Percentiles rank a stretch among this genome's conserved stretches.
These are phyloP conservation scores for Montipora efflorescens DNA, from an alignment of 64 coral and sea anemone species.

Conservation along the genomic window DNA sequence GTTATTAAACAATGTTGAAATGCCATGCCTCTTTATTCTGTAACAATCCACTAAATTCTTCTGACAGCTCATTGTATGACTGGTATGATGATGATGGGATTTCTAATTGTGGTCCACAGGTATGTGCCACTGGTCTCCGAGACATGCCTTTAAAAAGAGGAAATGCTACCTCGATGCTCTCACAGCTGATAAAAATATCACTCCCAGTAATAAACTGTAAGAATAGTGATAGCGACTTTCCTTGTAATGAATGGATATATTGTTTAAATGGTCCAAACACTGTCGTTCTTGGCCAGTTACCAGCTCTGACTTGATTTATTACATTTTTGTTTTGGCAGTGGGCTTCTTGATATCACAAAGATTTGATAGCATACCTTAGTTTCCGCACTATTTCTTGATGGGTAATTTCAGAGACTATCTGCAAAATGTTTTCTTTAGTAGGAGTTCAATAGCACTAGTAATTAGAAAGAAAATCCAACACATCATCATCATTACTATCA, in stretches of 20 bases:
- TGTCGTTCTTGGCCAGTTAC: conserved; percentile 47
- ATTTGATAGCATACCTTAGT: conserved; percentile 64
- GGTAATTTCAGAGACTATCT: conserved; percentile 55
- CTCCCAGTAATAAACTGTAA: conserved; percentile 90
- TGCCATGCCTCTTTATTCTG: conserved; percentile 66
- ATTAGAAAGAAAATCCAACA: conserved; percentile 42
- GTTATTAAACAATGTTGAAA: conserved; percentile 52
- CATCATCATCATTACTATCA: conserved; percentile 41
- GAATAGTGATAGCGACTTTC: conserved; percentile 39
- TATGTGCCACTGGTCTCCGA: conserved; percentile 74
- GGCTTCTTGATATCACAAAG: conserved; percentile 70
- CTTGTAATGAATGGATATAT: conserved; percentile 66
- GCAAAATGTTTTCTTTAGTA: conserved; percentile 29
- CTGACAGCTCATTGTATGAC: conserved; percentile 77
- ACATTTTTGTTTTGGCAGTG: conserved; percentile 69
- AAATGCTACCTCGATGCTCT: conserved; percentile 69
- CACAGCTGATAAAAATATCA: conserved; percentile 46
- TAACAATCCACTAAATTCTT: conserved; percentile 72
- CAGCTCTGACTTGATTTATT: conserved; percentile 54
- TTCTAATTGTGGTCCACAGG: conserved; percentile 67
- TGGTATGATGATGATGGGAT: conserved; percentile 73
- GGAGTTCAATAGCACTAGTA: conserved; percentile 39
- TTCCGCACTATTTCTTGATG: conserved; percentile 69
- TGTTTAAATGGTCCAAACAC: conserved; percentile 70
- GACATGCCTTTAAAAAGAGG: conserved; percentile 44